phyloP scores from a whole-genome alignment of 2,113 vertebrate species.

The Scomber scombrus region DNA sequence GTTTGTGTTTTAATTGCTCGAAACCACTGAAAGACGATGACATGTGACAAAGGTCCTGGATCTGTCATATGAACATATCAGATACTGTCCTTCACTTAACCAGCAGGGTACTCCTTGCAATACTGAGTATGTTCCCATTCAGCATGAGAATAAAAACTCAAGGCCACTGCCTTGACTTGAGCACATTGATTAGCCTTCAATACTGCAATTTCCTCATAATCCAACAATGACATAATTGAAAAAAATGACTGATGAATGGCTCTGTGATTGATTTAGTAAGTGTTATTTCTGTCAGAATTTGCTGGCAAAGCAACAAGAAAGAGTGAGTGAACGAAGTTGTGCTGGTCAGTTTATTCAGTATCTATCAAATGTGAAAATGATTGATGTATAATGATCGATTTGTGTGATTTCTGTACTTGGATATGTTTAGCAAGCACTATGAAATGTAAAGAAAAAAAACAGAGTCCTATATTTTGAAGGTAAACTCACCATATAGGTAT shows the following conservation, averaged over 20 bases:
- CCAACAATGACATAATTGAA: constrained; percentile 31
- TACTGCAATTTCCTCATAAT: constrained; percentile 48
- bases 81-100: constrained; percentile 9
- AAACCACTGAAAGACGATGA: neutral
- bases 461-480: neutral
- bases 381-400: constrained; percentile 19
- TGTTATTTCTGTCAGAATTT: constrained; percentile 18
- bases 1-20: neutral
- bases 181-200: constrained; percentile 38
- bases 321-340: neutral
- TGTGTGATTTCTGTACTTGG: neutral
- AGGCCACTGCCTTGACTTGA: constrained; percentile 10
- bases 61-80: neutral
- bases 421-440: neutral
- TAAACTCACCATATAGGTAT: no score
- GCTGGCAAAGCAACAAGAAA: constrained; percentile 9
- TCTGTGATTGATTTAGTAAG: neutral
- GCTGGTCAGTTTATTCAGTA: constrained; percentile 12
- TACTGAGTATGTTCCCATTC: neutral
- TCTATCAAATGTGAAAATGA: constrained; percentile 5
- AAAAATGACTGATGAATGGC: constrained; percentile 29
- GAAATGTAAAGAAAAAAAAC: neutral
- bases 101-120: constrained; percentile 14
- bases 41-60: constrained; percentile 21
- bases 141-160: constrained; percentile 17